A percentile compares a stretch with the other conserved stretches of the same genome.
phyloP scores from a whole-genome alignment of 2,797 vertebrate species.

The Amazona ochrocephala region DNA sequence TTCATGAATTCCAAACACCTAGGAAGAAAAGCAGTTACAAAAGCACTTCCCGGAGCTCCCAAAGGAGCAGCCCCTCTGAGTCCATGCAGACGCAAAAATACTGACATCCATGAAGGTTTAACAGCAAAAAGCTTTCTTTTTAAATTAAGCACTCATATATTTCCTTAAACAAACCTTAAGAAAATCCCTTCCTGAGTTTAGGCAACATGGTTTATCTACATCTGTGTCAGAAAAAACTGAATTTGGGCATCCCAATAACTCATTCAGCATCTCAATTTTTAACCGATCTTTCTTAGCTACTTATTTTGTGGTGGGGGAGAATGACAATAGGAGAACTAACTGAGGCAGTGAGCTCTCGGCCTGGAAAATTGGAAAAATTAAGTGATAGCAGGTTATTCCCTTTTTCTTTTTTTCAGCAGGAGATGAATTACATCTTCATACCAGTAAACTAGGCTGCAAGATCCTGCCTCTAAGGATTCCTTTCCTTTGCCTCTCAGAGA shows the following conservation, averaged over 20 bases:
- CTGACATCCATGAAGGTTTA: background rate
- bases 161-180: background rate
- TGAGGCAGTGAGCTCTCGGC: background rate
- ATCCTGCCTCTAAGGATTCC: background rate
- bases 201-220: background rate
- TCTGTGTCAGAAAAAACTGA: background rate
- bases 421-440: background rate
- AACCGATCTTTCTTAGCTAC: background rate
- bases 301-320: background rate
- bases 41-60: background rate
- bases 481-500: background rate
- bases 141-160: background rate
- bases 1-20: background rate
- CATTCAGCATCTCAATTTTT: background rate
- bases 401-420: background rate
- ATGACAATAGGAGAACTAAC: background rate
- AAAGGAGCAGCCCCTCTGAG: background rate
- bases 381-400: background rate
- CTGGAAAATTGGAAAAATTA: background rate
- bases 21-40: background rate
- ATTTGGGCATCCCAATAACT: background rate
- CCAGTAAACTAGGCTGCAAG: background rate
- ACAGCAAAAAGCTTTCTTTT: background rate
- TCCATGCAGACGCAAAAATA: background rate
- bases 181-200: background rate